These are phyloP conservation scores for Galago senegalensis DNA, from an alignment of 2,797 vertebrate genomes.

Conservation along the genomic window DNA sequence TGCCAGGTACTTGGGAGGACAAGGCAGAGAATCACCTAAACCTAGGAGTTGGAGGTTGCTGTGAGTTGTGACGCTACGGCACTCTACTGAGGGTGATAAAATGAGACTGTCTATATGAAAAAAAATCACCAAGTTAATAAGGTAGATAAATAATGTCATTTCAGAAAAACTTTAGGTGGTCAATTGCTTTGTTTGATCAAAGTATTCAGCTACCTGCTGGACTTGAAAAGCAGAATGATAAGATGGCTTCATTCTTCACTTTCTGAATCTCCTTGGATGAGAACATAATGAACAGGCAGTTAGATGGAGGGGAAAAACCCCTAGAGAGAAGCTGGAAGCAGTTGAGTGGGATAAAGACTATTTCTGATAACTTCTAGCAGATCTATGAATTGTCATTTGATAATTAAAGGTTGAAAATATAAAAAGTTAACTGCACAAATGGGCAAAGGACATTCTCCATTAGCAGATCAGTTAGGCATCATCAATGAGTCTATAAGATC, in stretches of 20 bases:
- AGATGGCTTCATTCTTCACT: not conserved
- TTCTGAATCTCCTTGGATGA: conserved; percentile 1
- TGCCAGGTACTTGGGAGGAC: too few species aligned
- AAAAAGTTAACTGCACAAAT: not conserved
- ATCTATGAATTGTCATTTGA: not conserved
- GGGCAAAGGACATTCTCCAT: not conserved
- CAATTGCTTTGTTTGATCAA: not conserved
- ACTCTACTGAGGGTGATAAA: too few species aligned
- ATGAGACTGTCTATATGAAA: too few species aligned
- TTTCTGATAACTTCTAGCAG: not conserved
- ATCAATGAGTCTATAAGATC: not conserved
- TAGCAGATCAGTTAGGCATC: not conserved
- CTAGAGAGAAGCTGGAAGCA: not conserved
- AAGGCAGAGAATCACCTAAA: too few species aligned
- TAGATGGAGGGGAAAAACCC: not conserved
- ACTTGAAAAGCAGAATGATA: not conserved
- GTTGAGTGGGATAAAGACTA: not conserved
- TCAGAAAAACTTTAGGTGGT: not conserved
- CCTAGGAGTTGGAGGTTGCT: too few species aligned
- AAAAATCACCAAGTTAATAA: not conserved
- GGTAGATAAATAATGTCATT: not conserved
- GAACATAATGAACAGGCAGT: not conserved
- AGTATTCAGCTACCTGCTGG: not conserved
- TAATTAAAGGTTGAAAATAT: not conserved
- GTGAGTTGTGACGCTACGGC: too few species aligned